Conservation (phyloP, 2,797 vertebrate species). For the Chrysocyon brachyurus region DNA sequence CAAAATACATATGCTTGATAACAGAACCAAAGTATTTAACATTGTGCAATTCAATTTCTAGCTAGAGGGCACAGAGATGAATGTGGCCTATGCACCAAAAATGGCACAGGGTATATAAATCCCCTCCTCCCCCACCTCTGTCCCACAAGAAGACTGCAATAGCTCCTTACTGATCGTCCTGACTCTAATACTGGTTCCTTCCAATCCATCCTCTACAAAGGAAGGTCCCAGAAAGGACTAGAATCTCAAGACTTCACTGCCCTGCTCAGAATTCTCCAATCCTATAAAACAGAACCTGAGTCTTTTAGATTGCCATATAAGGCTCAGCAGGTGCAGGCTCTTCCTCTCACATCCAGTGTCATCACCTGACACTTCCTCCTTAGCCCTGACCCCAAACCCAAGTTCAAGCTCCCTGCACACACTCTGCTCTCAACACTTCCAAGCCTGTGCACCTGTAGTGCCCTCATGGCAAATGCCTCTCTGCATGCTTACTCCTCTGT, state of each 20-base stretch:
- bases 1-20: not conserved
- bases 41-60: constrained; percentile 3
- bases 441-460: not conserved
- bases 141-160: not conserved
- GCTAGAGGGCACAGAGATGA: not conserved
- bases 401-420: not conserved
- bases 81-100: not conserved
- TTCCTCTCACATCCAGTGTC: not conserved
- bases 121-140: not conserved
- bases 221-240: not conserved
- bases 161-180: not conserved
- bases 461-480: not conserved
- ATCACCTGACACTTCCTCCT: not conserved
- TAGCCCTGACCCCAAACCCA: not conserved
- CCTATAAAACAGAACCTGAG: not conserved
- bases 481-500: not conserved
- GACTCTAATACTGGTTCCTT: constrained; percentile 29
- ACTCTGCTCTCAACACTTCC: not conserved
- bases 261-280: constrained; percentile 28
- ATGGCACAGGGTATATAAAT: not conserved
- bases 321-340: not conserved
- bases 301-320: not conserved
- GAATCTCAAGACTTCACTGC: constrained; percentile 3
- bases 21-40: not conserved
- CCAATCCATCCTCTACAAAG: constrained; percentile 3